Percentiles rank a stretch among this genome's conserved stretches.
Evolutionary conservation across 2,888 invertebrate species (phyloP).

Genomic region (Aspidiotus rigidus): DNA sequence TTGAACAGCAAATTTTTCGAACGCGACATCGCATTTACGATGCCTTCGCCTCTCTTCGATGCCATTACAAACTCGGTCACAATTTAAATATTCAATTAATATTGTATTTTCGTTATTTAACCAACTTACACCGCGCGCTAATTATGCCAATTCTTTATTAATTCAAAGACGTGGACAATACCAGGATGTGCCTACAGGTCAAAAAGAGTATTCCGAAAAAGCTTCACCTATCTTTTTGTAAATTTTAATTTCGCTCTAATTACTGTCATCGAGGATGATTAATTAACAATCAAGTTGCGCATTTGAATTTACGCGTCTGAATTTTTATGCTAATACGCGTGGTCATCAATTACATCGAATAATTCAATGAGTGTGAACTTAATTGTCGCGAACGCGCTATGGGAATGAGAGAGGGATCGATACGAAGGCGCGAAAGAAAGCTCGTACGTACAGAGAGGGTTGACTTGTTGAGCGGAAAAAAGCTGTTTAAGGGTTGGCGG

Average conservation of each 20-base stretch:
- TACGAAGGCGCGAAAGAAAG: too few species aligned
- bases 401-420: too few species aligned
- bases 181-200: conserved; percentile 30
- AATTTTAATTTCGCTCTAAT: conserved; percentile 33
- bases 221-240: conserved; percentile 29
- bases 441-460: too few species aligned
- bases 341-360: not conserved
- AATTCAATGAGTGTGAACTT: too few species aligned
- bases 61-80: not conserved
- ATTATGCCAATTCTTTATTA: conserved; percentile 26
- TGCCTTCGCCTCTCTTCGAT: too few species aligned
- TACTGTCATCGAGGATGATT: conserved; percentile 32
- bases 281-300: conserved; percentile 23
- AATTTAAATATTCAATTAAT: conserved; percentile 31
- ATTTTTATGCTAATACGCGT: conserved; percentile 1
- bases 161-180: conserved; percentile 29
- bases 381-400: too few species aligned
- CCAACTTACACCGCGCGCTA: conserved; percentile 17
- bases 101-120: conserved; percentile 12
- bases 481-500: too few species aligned
- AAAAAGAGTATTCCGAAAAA: conserved; percentile 22
- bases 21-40: too few species aligned
- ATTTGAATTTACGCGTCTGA: not conserved
- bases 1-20: too few species aligned
- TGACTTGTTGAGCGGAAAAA: too few species aligned